These are phyloP conservation scores for Crematogaster levior DNA, from an alignment of 2,888 invertebrate species.

Conservation along the genomic window DNA sequence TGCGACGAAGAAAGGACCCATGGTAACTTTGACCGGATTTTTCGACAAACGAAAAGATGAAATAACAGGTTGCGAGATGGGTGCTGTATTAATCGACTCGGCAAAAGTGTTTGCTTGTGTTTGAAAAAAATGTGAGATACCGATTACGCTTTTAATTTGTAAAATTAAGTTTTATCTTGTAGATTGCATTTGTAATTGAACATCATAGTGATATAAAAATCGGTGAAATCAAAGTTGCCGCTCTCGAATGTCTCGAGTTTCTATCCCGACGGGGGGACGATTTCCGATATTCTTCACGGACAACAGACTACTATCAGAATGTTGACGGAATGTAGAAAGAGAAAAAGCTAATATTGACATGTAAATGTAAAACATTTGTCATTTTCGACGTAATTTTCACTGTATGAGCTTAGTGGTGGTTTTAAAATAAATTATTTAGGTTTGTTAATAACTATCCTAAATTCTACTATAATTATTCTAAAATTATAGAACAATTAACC, in stretches of 20 bases:
- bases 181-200: background rate
- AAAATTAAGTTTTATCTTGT: background rate
- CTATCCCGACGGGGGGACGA: too few relatives aligned
- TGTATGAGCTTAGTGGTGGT: background rate
- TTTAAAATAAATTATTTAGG: background rate
- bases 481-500: background rate
- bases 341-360: background rate
- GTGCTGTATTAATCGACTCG: background rate
- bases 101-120: background rate
- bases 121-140: background rate
- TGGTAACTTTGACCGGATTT: background rate
- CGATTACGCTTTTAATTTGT: background rate
- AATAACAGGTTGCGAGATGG: background rate
- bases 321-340: background rate
- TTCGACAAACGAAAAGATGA: background rate
- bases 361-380: background rate
- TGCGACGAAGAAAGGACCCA: constrained; percentile 17
- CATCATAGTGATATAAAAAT: background rate
- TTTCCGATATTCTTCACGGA: background rate
- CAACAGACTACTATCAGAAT: background rate
- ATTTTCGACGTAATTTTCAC: background rate
- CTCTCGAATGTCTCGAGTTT: background rate
- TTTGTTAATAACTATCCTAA: background rate
- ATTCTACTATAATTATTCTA: background rate
- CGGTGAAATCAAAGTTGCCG: background rate